phyloP scores from a whole-genome alignment of 64 coral and sea anemone species.

The Trachythela sp. region DNA sequence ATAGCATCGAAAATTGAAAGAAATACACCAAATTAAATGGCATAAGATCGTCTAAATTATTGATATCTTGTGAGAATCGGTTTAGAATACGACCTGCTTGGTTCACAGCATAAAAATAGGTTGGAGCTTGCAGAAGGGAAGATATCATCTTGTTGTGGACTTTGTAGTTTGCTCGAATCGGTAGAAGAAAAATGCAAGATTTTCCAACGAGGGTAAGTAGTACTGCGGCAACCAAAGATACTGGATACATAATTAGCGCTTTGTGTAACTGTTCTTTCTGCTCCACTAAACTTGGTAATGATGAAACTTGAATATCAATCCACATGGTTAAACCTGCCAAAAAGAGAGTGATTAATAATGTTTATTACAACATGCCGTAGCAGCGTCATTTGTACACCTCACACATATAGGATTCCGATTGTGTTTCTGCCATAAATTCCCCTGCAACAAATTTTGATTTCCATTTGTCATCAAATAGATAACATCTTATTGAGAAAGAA shows the following conservation, averaged over 20 bases:
- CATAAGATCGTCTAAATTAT: conserved; percentile 48
- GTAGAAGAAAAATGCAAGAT: not conserved
- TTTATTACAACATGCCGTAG: too few species aligned
- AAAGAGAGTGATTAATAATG: too few species aligned
- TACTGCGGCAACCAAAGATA: not conserved
- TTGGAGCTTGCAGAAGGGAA: conserved; percentile 42
- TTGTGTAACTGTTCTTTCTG: not conserved
- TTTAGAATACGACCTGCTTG: conserved; percentile 62
- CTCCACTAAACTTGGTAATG: not conserved
- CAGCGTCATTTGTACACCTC: too few species aligned
- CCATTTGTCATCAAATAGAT: too few species aligned
- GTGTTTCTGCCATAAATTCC: too few species aligned
- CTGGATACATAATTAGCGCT: not conserved
- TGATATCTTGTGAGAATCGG: conserved; percentile 62
- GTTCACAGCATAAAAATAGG: conserved; percentile 52
- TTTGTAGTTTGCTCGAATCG: conserved; percentile 44
- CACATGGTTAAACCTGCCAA: not conserved
- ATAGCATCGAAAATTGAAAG: not conserved
- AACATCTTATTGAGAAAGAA: too few species aligned
- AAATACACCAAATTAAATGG: conserved; percentile 38
- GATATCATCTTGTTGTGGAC: conserved; percentile 55
- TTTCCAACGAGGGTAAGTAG: not conserved
- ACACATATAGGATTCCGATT: too few species aligned
- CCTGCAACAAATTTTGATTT: too few species aligned
- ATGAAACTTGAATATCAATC: not conserved